Conservation (phyloP, 2,113 vertebrate species). For the Poecilia latipinna region DNA sequence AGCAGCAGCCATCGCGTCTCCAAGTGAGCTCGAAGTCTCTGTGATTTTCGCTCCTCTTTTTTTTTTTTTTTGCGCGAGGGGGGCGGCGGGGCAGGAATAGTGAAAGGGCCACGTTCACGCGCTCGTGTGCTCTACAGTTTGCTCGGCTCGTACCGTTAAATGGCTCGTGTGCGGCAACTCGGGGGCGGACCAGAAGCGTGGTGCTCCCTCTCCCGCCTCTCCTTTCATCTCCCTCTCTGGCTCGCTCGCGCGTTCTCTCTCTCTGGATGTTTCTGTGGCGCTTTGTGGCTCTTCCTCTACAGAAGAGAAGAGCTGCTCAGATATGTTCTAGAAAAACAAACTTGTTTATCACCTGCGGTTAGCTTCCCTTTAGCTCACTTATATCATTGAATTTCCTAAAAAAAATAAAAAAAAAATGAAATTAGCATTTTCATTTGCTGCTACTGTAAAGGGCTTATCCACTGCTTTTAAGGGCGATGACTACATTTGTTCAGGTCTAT, state of each 20-base stretch:
- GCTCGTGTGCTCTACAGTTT: slow-evolving; percentile 71
- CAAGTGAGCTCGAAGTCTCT: slow-evolving; percentile 59
- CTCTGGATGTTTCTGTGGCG: not conserved
- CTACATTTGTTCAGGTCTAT: too few relatives aligned
- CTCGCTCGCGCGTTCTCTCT: too few relatives aligned
- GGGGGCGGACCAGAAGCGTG: slow-evolving; percentile 78
- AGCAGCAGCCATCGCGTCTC: slow-evolving; percentile 67
- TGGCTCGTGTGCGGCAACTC: slow-evolving; percentile 76
- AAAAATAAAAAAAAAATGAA: too few relatives aligned
- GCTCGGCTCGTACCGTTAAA: slow-evolving; percentile 65
- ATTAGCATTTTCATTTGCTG: too few relatives aligned
- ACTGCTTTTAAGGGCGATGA: too few relatives aligned
- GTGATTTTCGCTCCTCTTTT: slow-evolving; percentile 51
- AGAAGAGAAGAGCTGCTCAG: slow-evolving; percentile 24
- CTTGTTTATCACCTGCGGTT: not conserved
- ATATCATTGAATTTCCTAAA: too few relatives aligned
- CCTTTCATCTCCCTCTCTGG: not conserved
- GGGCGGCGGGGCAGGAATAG: slow-evolving; percentile 6
- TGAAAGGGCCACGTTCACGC: slow-evolving; percentile 45
- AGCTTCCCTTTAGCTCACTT: not conserved
- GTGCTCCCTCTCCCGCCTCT: slow-evolving; percentile 51
- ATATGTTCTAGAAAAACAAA: slow-evolving; percentile 8
- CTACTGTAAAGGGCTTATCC: too few relatives aligned
- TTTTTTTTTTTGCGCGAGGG: slow-evolving; percentile 48
- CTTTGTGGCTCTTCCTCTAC: slow-evolving; percentile 5